Base-by-base conservation (phyloP, 2,888 invertebrate species). In the Drosophila kanekoi region DNA sequence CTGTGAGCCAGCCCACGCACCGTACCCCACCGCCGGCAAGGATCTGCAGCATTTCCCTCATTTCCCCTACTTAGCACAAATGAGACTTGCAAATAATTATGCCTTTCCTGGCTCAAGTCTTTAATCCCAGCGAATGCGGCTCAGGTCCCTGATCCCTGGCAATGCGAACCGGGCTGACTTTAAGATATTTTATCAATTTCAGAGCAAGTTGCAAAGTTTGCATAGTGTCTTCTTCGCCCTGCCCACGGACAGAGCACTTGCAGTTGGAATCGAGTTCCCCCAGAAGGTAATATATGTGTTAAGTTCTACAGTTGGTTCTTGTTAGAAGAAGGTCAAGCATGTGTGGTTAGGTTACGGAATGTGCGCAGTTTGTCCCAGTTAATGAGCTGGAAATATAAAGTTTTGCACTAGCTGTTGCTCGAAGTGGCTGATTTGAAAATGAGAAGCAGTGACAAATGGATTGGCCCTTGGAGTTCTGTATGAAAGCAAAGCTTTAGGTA, bases 1-100 rank as follows among this genome's bases (percentile, higher is more conserved):
- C 68, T 60, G 61, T 41, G 43, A 54, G 45, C 45, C 62, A 59
- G 71, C 41, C 68, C 56, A 43, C n/a, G 11, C 56, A 38, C 37
- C 23, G 1, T 5, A 1, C 23, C 23, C 9, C n/a, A 23, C 14
- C 33, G 20, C 32, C 40, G 13, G 2, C n/a, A 38, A 45, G 13
- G 60, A 18, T 32, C 16, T 38, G 20, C 18, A 33, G 49, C 13
- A 43, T 9, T 23, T 16, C 20, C 49, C 9, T 33, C 16, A 48
- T 23, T 53, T 38, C 52, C 35, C 32, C 70, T 64, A 80, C 78
- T 82, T 80, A 80, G 67, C 69, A 67, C 72, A 87, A 89, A 87
- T 82, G 87, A 76, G 82, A 87, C 79, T 87, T 71, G 87, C 85
- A 82, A 82, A 89, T 84, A 87, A 84, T 84, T 89, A 81, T 89